Percentiles rank a stretch among this genome's conserved stretches.
Evolutionary conservation across 2,888 invertebrate genomes (phyloP).

Genomic region (Drosophila histrio): DNA sequence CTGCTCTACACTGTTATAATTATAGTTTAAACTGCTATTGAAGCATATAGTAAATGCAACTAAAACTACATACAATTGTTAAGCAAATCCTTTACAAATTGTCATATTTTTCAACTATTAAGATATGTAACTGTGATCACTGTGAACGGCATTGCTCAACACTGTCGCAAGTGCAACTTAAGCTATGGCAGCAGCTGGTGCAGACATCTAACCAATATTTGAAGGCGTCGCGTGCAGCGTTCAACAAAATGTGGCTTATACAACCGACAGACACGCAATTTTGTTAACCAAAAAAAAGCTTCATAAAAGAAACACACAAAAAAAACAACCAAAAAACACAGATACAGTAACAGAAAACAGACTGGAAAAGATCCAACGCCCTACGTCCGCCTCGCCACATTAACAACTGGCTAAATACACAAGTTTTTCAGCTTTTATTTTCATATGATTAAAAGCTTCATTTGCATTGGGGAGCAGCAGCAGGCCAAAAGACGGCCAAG

Average conservation of each 20-base stretch:
- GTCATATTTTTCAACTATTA: background rate
- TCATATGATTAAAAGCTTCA: conserved; percentile 67
- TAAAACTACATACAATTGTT: background rate
- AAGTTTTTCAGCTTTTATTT: conserved; percentile 54
- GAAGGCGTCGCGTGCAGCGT: conserved; percentile 62
- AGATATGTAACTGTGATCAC: conserved; percentile 7
- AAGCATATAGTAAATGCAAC: too few species aligned
- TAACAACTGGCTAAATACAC: conserved; percentile 76
- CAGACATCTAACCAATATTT: conserved; percentile 58
- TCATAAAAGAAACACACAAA: background rate
- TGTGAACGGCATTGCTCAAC: conserved; percentile 4
- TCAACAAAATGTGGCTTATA: conserved; percentile 50
- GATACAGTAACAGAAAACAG: background rate
- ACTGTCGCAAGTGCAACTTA: conserved; percentile 10
- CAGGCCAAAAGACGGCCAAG: conserved; percentile 32
- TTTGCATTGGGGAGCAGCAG: conserved; percentile 43
- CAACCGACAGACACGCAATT: conserved; percentile 68
- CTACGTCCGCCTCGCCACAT: conserved; percentile 49
- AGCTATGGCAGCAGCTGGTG: conserved; percentile 17
- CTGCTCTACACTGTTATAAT: too few species aligned
- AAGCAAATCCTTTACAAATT: background rate
- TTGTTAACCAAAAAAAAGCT: conserved; percentile 22
- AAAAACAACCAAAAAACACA: background rate
- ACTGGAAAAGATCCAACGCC: conserved; percentile 8
- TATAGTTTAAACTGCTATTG: too few species aligned